phyloP scores from a whole-genome alignment of 2,113 vertebrate genomes.

The Heterocephalus glaber region DNA sequence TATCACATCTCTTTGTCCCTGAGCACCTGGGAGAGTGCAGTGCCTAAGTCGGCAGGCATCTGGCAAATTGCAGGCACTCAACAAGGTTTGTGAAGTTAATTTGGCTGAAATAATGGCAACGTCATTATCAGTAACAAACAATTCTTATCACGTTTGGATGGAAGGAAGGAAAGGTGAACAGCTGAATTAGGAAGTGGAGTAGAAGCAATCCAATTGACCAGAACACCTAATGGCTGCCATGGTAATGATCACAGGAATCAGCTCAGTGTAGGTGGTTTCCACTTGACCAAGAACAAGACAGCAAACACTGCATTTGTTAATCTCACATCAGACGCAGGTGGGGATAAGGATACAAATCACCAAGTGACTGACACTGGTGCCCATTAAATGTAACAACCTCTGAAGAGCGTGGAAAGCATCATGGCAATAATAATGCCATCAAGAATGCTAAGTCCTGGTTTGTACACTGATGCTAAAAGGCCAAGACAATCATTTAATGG shows the following conservation, averaged over 20 bases:
- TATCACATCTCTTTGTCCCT: neutral
- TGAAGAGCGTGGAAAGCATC: neutral
- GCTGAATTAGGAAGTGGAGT: conserved; percentile 46
- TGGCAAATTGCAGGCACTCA: neutral
- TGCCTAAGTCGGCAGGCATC: too few relatives aligned
- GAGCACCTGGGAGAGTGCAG: neutral
- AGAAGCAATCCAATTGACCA: conserved; percentile 63
- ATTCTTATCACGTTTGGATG: neutral
- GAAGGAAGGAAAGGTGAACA: conserved; percentile 34
- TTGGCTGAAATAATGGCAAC: conserved; percentile 25
- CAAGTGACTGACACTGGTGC: conserved; percentile 11
- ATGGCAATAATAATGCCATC: neutral
- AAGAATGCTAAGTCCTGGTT: neutral
- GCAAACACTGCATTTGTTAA: conserved; percentile 73
- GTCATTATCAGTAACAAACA: conserved; percentile 39
- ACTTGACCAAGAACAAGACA: conserved; percentile 55
- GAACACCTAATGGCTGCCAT: conserved; percentile 58
- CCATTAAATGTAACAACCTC: conserved; percentile 28
- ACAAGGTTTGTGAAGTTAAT: neutral
- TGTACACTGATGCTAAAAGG: neutral
- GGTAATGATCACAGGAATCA: conserved; percentile 65
- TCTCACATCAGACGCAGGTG: conserved; percentile 12
- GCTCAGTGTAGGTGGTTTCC: conserved; percentile 58
- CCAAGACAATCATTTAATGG: neutral
- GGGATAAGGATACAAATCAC: conserved; percentile 37